These are phyloP conservation scores for Oreochromis spilurus DNA, from an alignment of 2,113 vertebrate genomes.

Conservation along the genomic window DNA sequence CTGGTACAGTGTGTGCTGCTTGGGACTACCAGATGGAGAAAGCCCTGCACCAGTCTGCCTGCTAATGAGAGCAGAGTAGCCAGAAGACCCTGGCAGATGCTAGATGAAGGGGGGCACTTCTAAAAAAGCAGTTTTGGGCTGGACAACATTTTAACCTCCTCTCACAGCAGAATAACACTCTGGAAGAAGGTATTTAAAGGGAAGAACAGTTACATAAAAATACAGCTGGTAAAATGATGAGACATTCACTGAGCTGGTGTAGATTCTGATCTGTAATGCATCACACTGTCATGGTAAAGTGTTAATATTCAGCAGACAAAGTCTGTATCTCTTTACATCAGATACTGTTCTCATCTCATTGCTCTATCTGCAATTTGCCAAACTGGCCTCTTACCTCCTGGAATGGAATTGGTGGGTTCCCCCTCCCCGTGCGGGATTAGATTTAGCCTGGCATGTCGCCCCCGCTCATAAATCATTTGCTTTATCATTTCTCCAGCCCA, in stretches of 20 bases:
- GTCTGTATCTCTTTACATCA: neutral
- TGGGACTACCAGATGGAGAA: slow-evolving; percentile 53
- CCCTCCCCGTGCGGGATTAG: slow-evolving; percentile 4
- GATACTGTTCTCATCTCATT: slow-evolving; percentile 3
- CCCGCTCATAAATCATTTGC: slow-evolving; percentile 58
- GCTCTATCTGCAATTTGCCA: slow-evolving; percentile 24
- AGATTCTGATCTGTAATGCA: slow-evolving; percentile 9
- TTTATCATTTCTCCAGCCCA: slow-evolving; percentile 49
- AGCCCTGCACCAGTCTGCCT: slow-evolving; percentile 19
- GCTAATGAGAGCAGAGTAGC: slow-evolving; percentile 49
- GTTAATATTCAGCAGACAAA: slow-evolving; percentile 17
- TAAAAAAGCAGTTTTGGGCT: neutral
- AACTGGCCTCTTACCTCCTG: slow-evolving; percentile 20
- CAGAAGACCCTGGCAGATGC: slow-evolving; percentile 52
- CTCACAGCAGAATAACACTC: neutral
- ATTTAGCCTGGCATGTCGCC: slow-evolving; percentile 31
- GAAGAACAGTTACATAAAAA: neutral
- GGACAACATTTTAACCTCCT: neutral
- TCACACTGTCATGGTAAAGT: neutral
- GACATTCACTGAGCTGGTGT: neutral
- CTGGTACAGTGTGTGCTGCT: slow-evolving; percentile 1
- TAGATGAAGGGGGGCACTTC: neutral
- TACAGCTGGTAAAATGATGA: neutral
- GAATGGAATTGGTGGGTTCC: neutral
- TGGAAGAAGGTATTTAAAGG: neutral